phyloP scores from a whole-genome alignment of 2,888 invertebrate genomes.

The Parnassius apollo region DNA sequence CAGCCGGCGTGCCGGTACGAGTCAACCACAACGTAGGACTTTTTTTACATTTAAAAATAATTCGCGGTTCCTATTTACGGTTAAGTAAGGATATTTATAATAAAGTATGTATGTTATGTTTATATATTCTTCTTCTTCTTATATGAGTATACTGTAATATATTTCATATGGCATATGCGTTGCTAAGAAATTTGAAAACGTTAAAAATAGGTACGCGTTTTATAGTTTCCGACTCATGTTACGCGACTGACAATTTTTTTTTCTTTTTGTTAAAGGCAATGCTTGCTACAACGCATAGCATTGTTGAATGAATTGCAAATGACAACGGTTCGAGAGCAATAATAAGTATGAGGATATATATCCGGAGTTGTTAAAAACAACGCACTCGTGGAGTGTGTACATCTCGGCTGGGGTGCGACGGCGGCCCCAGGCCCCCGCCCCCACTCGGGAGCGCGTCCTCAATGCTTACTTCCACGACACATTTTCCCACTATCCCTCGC shows the following conservation, averaged over 20 bases:
- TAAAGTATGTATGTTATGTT: no score
- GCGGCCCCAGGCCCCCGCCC: constrained; percentile 35
- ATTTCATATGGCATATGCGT: no score
- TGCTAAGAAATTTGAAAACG: no score
- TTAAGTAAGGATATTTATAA: no score
- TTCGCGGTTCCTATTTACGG: neutral
- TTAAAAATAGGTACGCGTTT: no score
- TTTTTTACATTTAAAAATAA: neutral
- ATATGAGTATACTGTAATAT: no score
- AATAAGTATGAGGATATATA: constrained; percentile 38
- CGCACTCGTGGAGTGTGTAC: constrained; percentile 27
- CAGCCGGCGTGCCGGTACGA: neutral
- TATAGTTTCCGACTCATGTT: no score
- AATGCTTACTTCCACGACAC: constrained; percentile 39
- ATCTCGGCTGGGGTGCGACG: constrained; percentile 33
- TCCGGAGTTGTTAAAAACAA: constrained; percentile 44
- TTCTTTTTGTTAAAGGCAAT: neutral
- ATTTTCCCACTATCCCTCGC: constrained; percentile 37
- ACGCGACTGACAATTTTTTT: no score
- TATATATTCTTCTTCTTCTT: no score
- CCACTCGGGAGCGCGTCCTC: constrained; percentile 56
- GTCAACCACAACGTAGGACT: neutral
- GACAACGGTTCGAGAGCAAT: constrained; percentile 30
- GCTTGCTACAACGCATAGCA: constrained; percentile 3
- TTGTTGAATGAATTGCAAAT: constrained; percentile 20